Base-by-base conservation (phyloP, 1,140 invertebrate species). In the Drosophila athabasca region DNA sequence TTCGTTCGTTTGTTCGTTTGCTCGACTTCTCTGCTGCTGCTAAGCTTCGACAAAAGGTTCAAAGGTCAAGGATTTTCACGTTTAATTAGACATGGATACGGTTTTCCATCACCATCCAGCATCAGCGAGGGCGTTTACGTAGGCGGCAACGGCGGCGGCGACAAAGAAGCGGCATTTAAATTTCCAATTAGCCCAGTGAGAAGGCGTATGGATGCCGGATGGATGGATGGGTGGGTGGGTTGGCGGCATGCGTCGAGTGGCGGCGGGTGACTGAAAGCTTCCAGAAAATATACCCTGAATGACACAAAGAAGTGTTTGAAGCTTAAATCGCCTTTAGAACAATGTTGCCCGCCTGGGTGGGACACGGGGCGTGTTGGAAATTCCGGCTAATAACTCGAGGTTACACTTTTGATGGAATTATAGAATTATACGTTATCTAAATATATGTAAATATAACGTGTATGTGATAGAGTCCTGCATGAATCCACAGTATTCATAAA, bases 1-100 rank as follows among this genome's bases (percentile, higher is more conserved):
- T 26, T 26, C 5, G 17, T 24, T 49, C 15, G 41, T n/a, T n/a
- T n/a, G 24, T 26, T 26, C 24, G 24, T 26, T 26, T 26, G 17
- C 19, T 49, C 15, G 41, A 54, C 55, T 77, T 49, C 26, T 1
- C 17, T 19, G 17, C 17, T 19, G 5, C 24, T 35, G 19, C 48
- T 46, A 39, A 39, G 50, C 43, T 50, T 17, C 35, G 41, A 57
- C 52, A 74, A 64, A 74, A 66, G 71, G 77, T 74, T 85, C 68
- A 84, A 81, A 87, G 81, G 77, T 84, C 82, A 84, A 87, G 81
- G 73, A 70, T 81, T 73, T 77, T 76, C 67, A 76, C 77, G 57
- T 85, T 81, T 84, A 79, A 84, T 83, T 79, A 71, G 80, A 79
- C 60, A 54, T 69, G 60, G 57, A 65, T 60, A 57, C 60, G 60